A percentile compares a stretch with the other conserved stretches of the same genome.
These are phyloP conservation scores for Setipinna tenuifilis DNA, from an alignment of 2,797 vertebrate species.

Conservation along the genomic window DNA sequence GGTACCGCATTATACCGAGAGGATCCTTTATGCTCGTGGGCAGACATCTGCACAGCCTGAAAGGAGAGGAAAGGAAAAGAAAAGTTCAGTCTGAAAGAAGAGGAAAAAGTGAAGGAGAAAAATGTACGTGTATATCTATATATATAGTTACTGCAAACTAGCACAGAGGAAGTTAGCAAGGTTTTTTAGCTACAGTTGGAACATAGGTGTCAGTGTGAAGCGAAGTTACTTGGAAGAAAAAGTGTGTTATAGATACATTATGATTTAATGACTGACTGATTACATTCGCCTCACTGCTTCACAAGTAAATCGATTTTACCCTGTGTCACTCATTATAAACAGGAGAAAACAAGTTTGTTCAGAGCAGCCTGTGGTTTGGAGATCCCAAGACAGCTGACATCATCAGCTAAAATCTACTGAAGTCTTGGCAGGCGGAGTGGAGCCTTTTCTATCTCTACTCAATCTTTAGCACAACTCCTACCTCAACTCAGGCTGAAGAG, in stretches of 20 bases:
- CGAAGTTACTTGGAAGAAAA: background rate
- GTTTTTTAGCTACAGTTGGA: too few relatives aligned
- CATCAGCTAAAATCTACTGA: constrained; percentile 46
- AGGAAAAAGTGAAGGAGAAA: background rate
- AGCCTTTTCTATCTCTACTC: background rate
- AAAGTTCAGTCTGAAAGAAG: background rate
- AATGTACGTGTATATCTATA: background rate
- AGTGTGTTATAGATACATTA: background rate
- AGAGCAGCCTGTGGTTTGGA: constrained; percentile 46
- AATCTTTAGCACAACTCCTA: background rate
- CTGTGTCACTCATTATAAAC: background rate
- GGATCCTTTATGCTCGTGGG: background rate
- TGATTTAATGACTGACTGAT: background rate
- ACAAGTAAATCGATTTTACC: background rate
- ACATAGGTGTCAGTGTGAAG: too few relatives aligned
- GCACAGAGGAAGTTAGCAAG: too few relatives aligned
- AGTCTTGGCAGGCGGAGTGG: constrained; percentile 38
- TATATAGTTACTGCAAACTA: too few relatives aligned
- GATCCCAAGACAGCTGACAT: constrained; percentile 37
- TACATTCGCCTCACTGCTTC: background rate
- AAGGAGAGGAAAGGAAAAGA: background rate
- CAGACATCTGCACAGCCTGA: background rate
- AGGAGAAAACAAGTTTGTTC: background rate
- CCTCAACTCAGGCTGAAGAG: background rate
- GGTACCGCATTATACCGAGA: background rate